Conservation (phyloP, 2,797 vertebrate genomes). For the Hemitrygon akajei region DNA sequence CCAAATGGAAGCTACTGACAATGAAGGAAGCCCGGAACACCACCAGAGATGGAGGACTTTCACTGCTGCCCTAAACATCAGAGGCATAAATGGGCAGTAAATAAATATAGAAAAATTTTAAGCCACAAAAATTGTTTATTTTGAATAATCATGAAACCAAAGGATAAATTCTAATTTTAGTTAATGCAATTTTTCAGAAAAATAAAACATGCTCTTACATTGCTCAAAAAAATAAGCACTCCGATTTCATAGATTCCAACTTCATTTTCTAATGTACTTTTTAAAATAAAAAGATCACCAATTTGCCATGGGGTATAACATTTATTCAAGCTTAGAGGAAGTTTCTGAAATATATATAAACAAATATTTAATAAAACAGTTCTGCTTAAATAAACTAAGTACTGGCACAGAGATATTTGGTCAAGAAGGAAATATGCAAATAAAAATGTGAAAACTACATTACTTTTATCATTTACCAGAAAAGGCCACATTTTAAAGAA, state of each 20-base stretch:
- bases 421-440: conserved; percentile 12
- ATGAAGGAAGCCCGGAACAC: no score
- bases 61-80: no score
- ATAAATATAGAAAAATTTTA: no score
- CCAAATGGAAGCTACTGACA: no score
- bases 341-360: not conserved
- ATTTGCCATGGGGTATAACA: not conserved
- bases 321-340: not conserved
- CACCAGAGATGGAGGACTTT: no score
- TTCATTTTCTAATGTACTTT: not conserved
- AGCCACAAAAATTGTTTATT: no score
- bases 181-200: not conserved
- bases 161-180: not conserved
- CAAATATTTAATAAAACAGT: not conserved
- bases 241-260: not conserved
- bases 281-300: not conserved
- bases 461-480: not conserved
- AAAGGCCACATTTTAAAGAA: not conserved
- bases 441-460: not conserved
- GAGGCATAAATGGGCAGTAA: no score
- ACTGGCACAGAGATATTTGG: not conserved
- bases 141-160: not conserved
- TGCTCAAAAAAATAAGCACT: not conserved
- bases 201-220: not conserved
- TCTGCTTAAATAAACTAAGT: not conserved